phyloP scores from a whole-genome alignment of 2,113 vertebrate species.

The Phocoena phocoena region DNA sequence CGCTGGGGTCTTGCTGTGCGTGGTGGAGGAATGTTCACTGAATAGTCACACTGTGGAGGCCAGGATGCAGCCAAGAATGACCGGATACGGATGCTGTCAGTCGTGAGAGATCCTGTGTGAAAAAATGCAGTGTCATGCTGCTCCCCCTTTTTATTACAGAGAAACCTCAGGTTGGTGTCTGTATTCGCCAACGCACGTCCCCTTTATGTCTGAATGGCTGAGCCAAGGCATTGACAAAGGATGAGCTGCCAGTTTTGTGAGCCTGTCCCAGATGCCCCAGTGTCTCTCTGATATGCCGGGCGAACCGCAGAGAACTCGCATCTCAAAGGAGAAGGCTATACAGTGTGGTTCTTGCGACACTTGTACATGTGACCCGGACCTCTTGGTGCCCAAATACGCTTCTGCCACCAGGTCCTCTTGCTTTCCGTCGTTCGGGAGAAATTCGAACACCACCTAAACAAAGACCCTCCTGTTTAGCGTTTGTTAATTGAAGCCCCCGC shows the following conservation, averaged over 20 bases:
- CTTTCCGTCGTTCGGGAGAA: background rate
- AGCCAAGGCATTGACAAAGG: background rate
- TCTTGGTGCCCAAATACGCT: background rate
- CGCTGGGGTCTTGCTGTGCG: background rate
- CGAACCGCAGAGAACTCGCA: background rate
- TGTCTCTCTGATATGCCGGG: background rate
- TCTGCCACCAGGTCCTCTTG: background rate
- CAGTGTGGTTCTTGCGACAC: accelerated
- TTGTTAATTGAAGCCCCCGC: background rate
- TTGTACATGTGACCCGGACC: accelerated
- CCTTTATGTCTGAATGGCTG: background rate
- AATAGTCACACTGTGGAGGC: background rate
- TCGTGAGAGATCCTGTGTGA: background rate
- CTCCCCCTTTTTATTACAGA: background rate
- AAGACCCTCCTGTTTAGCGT: background rate
- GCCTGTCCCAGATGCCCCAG: background rate
- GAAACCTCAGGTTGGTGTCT: background rate
- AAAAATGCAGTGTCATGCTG: accelerated
- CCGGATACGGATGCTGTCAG: accelerated
- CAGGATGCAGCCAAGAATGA: background rate
- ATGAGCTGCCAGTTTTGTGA: background rate
- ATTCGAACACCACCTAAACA: background rate
- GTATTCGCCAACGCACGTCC: accelerated
- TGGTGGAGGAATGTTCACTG: background rate
- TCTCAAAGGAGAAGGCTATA: accelerated